phyloP scores from a whole-genome alignment of 2,113 vertebrate species.

The Erpornis zantholeuca region DNA sequence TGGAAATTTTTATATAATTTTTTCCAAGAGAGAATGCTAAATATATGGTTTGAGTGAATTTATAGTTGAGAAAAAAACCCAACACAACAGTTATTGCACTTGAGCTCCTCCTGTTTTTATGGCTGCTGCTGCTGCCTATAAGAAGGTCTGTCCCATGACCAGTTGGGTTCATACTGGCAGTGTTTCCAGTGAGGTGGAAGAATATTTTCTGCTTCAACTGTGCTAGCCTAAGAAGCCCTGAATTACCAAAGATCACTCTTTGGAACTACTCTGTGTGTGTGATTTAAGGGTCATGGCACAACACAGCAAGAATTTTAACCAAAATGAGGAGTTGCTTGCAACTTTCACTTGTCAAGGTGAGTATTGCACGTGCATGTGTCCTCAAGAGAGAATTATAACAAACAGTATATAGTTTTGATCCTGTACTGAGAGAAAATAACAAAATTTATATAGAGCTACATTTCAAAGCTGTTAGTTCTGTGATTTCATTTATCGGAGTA shows the following conservation, averaged over 20 bases:
- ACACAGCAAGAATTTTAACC: conserved; percentile 45
- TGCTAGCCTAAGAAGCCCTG: neutral
- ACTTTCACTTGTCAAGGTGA: conserved; percentile 70
- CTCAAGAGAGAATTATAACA: neutral
- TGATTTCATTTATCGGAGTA: neutral
- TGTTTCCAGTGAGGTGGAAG: neutral
- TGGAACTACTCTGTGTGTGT: neutral
- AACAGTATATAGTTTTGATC: neutral
- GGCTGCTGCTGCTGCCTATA: neutral
- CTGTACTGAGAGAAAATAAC: neutral
- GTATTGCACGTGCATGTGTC: neutral
- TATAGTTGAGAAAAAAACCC: neutral
- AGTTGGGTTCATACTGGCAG: neutral
- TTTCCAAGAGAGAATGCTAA: neutral
- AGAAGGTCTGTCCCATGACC: neutral
- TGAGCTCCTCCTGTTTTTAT: conserved; percentile 54
- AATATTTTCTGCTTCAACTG: neutral
- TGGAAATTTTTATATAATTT: neutral
- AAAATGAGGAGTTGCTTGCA: conserved; percentile 71
- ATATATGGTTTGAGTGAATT: neutral
- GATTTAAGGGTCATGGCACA: conserved; percentile 59
- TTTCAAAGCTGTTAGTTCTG: neutral
- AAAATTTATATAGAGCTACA: neutral
- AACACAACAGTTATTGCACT: neutral
- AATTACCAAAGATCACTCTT: neutral